Conservation (phyloP, 1,140 invertebrate species). For the Drosophila persimilis region DNA sequence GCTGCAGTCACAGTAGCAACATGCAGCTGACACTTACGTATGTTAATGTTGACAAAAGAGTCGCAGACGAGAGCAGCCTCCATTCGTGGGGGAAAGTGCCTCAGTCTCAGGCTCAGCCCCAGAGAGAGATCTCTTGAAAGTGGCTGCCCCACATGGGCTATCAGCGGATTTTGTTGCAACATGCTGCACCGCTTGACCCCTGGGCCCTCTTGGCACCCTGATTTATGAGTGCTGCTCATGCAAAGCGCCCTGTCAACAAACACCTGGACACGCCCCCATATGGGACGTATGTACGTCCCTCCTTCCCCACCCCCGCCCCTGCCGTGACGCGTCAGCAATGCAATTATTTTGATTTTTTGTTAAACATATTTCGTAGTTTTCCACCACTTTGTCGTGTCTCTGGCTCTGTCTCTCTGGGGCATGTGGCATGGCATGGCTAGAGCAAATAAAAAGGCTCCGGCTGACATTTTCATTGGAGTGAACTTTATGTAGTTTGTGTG, state of each 20-base stretch:
- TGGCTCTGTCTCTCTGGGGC: conserved; percentile 8
- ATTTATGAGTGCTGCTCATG: conserved; percentile 65
- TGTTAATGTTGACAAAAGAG: conserved; percentile 82
- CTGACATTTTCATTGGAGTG: conserved; percentile 72
- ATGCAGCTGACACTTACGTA: conserved; percentile 79
- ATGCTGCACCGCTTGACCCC: conserved; percentile 70
- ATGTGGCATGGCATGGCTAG: conserved; percentile 54
- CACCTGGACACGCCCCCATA: conserved; percentile 37
- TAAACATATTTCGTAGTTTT: conserved; percentile 46
- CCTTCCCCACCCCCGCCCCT: conserved; percentile 6
- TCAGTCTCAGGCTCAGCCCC: not conserved
- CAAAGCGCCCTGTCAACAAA: conserved; percentile 50
- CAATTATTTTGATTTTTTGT: conserved; percentile 75
- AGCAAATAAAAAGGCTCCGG: conserved; percentile 66
- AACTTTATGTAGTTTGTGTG: conserved; percentile 43
- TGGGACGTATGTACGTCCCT: not conserved
- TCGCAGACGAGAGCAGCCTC: conserved; percentile 52
- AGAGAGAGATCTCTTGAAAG: conserved; percentile 3
- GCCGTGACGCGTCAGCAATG: conserved; percentile 67
- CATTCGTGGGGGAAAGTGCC: conserved; percentile 49
- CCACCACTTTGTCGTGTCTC: not conserved
- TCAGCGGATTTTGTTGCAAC: conserved; percentile 29
- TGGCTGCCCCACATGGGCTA: not conserved
- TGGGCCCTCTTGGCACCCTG: conserved; percentile 27
- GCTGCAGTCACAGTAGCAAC: conserved; percentile 63